A percentile compares a stretch with the other conserved stretches of the same genome.
These are phyloP conservation scores for Semicossyphus pulcher DNA, from an alignment of 2,113 vertebrate species.

Conservation along the genomic window DNA sequence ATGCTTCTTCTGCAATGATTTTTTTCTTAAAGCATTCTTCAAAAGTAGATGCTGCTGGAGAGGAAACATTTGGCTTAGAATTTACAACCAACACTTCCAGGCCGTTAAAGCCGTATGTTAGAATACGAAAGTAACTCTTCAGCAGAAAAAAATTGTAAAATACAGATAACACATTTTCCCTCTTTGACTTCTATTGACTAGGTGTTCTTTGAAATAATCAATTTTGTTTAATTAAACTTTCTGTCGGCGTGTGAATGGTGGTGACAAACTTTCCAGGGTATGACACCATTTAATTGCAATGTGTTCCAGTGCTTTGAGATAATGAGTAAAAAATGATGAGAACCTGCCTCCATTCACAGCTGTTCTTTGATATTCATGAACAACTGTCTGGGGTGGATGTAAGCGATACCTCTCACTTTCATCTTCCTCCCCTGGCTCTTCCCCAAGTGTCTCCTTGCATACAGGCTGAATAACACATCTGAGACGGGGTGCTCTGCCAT, in stretches of 20 bases:
- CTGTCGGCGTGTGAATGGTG: background rate
- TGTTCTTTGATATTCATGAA: conserved; percentile 89
- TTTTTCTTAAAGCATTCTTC: conserved; percentile 37
- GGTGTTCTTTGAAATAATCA: conserved; percentile 40
- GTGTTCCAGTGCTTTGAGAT: conserved; percentile 71
- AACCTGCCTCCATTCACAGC: conserved; percentile 79
- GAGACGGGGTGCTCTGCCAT: conserved; percentile 63
- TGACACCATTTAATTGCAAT: conserved; percentile 70
- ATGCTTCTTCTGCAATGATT: conserved; percentile 31
- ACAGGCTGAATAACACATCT: conserved; percentile 76
- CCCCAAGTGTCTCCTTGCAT: conserved; percentile 78
- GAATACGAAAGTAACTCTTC: conserved; percentile 3
- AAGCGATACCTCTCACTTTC: conserved; percentile 83
- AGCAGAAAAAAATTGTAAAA: background rate
- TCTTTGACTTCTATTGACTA: conserved; percentile 27
- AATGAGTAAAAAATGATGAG: conserved; percentile 74
- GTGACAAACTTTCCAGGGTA: conserved; percentile 62
- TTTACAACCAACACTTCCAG: conserved; percentile 2
- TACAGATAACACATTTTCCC: conserved; percentile 8
- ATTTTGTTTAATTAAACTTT: conserved; percentile 62
- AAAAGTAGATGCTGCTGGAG: conserved; percentile 34
- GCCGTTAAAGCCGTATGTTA: background rate
- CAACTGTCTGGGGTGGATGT: conserved; percentile 86
- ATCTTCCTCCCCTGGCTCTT: conserved; percentile 83
- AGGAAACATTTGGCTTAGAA: conserved; percentile 9